These are phyloP conservation scores for Sarcophaga peregrina DNA, from an alignment of 1,140 invertebrate genomes.

Conservation along the genomic window DNA sequence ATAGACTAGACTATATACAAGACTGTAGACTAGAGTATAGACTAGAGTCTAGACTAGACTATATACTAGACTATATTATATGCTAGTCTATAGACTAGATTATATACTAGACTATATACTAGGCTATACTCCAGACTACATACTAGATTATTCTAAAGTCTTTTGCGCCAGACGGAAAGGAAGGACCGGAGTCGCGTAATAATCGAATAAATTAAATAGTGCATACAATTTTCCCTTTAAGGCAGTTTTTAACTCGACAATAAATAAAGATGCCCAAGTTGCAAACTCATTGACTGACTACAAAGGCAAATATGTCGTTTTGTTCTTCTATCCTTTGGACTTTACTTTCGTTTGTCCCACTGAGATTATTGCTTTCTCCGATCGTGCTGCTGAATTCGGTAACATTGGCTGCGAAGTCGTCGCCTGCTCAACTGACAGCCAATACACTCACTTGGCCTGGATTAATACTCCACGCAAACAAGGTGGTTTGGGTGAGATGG, in stretches of 20 bases:
- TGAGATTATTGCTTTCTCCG: conserved; percentile 96
- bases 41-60: no score
- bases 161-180: conserved; percentile 22
- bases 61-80: no score
- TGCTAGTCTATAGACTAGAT: no score
- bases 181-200: not conserved
- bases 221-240: not conserved
- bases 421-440: conserved; percentile 89
- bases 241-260: not conserved
- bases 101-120: no score
- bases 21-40: no score
- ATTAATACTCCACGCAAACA: conserved; percentile 94
- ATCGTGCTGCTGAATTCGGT: conserved; percentile 84
- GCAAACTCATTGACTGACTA: conserved; percentile 85
- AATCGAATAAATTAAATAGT: not conserved
- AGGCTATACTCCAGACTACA: no score
- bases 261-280: conserved; percentile 71
- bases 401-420: conserved; percentile 87
- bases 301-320: conserved; percentile 94
- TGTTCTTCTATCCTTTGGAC: conserved; percentile 98
- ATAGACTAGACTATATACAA: no score
- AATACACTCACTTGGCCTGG: conserved; percentile 94
- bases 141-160: conserved; percentile 12
- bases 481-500: conserved; percentile 94
- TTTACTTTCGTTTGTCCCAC: conserved; percentile 97